Conservation (phyloP, 92 coral and sea anemone species). For the Phymanthus crucifer region DNA sequence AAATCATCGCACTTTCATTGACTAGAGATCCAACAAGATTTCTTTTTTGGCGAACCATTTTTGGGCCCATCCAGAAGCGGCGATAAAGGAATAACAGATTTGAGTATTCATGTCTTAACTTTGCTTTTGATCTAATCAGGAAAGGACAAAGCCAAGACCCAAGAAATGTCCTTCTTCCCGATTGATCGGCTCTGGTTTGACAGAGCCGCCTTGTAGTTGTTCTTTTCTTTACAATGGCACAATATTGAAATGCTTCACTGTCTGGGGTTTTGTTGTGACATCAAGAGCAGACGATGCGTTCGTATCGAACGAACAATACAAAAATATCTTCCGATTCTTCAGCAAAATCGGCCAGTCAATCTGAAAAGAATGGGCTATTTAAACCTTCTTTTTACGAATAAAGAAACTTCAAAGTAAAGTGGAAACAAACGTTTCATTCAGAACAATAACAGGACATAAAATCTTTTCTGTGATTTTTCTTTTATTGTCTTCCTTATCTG, state of each 20-base stretch:
- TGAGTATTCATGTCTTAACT: slow-evolving; percentile 18
- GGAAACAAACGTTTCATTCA: slow-evolving; percentile 10
- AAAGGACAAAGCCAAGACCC: slow-evolving; percentile 24
- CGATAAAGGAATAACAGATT: slow-evolving; percentile 25
- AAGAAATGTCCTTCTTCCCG: slow-evolving; percentile 15
- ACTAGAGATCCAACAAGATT: slow-evolving; percentile 6
- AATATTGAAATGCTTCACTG: neutral
- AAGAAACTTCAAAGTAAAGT: slow-evolving; percentile 16
- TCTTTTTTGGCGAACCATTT: slow-evolving; percentile 9
- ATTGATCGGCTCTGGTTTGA: slow-evolving; percentile 13
- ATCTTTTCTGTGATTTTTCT: slow-evolving; percentile 16
- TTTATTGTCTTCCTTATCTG: slow-evolving; percentile 11
- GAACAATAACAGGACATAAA: slow-evolving; percentile 1
- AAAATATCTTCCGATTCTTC: slow-evolving; percentile 7
- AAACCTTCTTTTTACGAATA: neutral
- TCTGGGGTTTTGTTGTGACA: slow-evolving; percentile 10
- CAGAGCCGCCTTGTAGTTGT: neutral
- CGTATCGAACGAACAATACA: slow-evolving; percentile 17
- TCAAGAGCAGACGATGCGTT: neutral
- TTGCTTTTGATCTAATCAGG: slow-evolving; percentile 36
- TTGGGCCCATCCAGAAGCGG: slow-evolving; percentile 16
- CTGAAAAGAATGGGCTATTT: slow-evolving; percentile 16
- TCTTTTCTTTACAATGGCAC: neutral
- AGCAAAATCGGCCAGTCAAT: slow-evolving; percentile 2
- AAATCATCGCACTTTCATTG: slow-evolving; percentile 12